phyloP scores from a whole-genome alignment of 2,113 vertebrate species.

The Rhipidura dahli region DNA sequence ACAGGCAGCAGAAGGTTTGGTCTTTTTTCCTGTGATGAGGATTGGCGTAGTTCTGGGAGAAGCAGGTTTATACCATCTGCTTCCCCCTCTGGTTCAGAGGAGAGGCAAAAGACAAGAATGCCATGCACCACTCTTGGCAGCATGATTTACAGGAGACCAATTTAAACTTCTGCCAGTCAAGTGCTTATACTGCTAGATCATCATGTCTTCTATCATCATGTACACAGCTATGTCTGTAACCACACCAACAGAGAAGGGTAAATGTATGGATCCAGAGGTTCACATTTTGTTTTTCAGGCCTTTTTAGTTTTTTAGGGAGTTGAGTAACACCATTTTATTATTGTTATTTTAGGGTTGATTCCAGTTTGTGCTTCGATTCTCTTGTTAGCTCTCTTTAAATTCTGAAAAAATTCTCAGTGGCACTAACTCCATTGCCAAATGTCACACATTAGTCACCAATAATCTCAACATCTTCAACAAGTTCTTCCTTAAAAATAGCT shows the following conservation, averaged over 20 bases:
- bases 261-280: not conserved
- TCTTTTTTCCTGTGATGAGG: not conserved
- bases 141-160: not conserved
- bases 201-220: not conserved
- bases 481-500: not conserved
- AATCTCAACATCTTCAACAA: not conserved
- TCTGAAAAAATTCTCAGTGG: not conserved
- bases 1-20: not conserved
- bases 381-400: not conserved
- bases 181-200: not conserved
- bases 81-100: constrained; percentile 21
- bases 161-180: not conserved
- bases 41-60: not conserved
- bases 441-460: not conserved
- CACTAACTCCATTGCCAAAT: not conserved
- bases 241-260: fast-evolving
- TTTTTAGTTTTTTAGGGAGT: not conserved
- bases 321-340: not conserved
- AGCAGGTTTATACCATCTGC: constrained; percentile 34
- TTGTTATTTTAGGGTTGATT: not conserved
- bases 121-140: not conserved
- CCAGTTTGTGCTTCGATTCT: not conserved
- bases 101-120: constrained; percentile 20
- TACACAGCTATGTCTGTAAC: not conserved
- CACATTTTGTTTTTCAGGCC: not conserved